These are phyloP conservation scores for Antheraea yamamai DNA, from an alignment of 2,888 invertebrate species.

Conservation along the genomic window DNA sequence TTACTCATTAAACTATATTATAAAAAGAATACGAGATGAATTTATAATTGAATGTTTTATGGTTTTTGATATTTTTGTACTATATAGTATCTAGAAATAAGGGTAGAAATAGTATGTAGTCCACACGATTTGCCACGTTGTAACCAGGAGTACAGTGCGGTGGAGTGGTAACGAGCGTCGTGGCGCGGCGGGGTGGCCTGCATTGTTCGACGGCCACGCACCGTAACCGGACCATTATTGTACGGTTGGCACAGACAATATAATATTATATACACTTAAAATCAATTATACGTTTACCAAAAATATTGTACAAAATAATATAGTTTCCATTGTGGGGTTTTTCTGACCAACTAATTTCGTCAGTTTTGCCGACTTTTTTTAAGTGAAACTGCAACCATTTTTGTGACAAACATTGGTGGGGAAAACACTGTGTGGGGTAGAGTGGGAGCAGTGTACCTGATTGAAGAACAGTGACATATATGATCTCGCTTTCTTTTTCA, in stretches of 20 bases:
- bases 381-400: too few relatives aligned
- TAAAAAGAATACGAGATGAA: not conserved
- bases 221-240: conserved; percentile 65
- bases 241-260: conserved; percentile 47
- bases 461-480: too few relatives aligned
- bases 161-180: conserved; percentile 20
- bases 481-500: too few relatives aligned
- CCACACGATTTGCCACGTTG: conserved; percentile 1
- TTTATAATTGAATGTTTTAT: not conserved
- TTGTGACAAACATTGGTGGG: too few relatives aligned
- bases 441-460: too few relatives aligned
- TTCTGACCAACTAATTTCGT: too few relatives aligned
- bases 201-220: conserved; percentile 67
- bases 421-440: too few relatives aligned
- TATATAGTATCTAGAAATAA: not conserved
- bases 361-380: too few relatives aligned
- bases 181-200: conserved; percentile 44
- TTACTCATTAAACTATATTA: not conserved
- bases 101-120: not conserved
- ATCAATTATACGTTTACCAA: not conserved
- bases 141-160: conserved; percentile 17
- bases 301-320: not conserved
- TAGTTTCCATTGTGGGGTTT: too few relatives aligned
- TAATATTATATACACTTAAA: not conserved
- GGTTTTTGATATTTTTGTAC: too few relatives aligned